These are phyloP conservation scores for Allygus modestus DNA, from an alignment of 2,888 invertebrate genomes.

Conservation along the genomic window DNA sequence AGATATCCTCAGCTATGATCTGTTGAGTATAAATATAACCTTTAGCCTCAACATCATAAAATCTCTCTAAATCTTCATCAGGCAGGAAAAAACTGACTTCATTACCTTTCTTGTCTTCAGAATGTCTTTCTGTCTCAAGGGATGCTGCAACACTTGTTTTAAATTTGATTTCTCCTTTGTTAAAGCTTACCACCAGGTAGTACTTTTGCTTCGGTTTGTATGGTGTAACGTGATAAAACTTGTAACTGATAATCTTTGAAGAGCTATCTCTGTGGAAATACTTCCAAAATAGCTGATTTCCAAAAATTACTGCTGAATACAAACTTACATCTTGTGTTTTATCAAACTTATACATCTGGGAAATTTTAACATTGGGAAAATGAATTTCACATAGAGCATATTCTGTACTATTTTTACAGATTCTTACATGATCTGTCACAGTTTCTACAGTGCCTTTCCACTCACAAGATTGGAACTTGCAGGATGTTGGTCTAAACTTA, in stretches of 20 bases:
- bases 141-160: slow-evolving; percentile 1
- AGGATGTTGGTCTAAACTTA: neutral
- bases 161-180: slow-evolving; percentile 11
- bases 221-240: slow-evolving; percentile 11
- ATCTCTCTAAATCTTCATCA: slow-evolving; percentile 20
- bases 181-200: slow-evolving; percentile 2
- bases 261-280: neutral
- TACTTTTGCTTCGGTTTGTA: slow-evolving; percentile 8
- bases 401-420: neutral
- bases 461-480: slow-evolving; percentile 3
- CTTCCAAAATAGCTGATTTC: slow-evolving; percentile 8
- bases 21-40: slow-evolving; percentile 2
- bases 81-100: neutral
- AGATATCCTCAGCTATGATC: neutral
- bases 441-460: slow-evolving; percentile 12
- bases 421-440: neutral
- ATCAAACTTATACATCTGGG: neutral
- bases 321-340: slow-evolving; percentile 8
- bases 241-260: slow-evolving; percentile 3
- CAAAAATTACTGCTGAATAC: neutral
- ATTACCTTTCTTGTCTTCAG: neutral
- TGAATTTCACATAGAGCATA: neutral
- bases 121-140: neutral
- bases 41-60: neutral
- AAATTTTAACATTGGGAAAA: neutral